Percentiles rank a stretch among this genome's conserved stretches.
phyloP scores from a whole-genome alignment of 2,113 vertebrate genomes.

The Oryctolagus cuniculus region mOryCun1.1 NC_091451.1:21986501-21987000 shows the following conservation, averaged over 20 bases:
- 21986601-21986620: neutral
- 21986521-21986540: slow-evolving; percentile 3
- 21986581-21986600: neutral
- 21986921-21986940: too few species aligned
- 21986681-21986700: neutral
- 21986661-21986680: accelerated
- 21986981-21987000: neutral
- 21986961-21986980: slow-evolving; percentile 39
- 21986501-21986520: slow-evolving; percentile 28
- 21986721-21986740: neutral
- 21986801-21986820: neutral
- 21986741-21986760: neutral
- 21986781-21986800: neutral
- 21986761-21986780: slow-evolving; percentile 23
- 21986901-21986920: neutral
- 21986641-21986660: neutral
- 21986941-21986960: slow-evolving; percentile 46
- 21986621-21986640: neutral
- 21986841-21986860: neutral
- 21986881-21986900: neutral
- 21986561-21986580: neutral
- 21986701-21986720: neutral
- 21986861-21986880: neutral
- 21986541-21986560: slow-evolving; percentile 48
- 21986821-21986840: neutral